A percentile compares a stretch with the other conserved stretches of the same genome.
Evolutionary conservation across 2,888 invertebrate species (phyloP).

Genomic region (Pyrocoelia pectoralis): DNA sequence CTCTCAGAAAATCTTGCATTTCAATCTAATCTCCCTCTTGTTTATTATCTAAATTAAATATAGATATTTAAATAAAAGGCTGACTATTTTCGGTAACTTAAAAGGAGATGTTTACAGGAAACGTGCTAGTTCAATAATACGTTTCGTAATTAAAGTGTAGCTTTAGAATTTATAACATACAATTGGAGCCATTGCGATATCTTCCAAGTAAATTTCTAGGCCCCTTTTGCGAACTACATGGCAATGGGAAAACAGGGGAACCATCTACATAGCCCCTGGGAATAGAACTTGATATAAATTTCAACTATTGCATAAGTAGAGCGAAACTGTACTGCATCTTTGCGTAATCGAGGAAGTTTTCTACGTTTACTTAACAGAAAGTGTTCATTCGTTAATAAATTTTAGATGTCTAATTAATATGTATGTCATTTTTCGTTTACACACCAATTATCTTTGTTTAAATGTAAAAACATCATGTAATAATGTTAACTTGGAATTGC

Average conservation of each 20-base stretch:
- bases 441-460: too few species aligned
- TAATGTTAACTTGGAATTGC: too few species aligned
- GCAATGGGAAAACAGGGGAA: conserved; percentile 32
- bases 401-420: background rate
- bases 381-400: background rate
- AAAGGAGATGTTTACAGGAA: conserved; percentile 18
- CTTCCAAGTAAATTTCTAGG: conserved; percentile 36
- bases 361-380: background rate
- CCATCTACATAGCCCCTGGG: conserved; percentile 34
- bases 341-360: conserved; percentile 24
- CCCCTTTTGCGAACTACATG: conserved; percentile 30
- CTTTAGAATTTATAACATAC: conserved; percentile 50
- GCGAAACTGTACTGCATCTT: conserved; percentile 26
- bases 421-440: background rate
- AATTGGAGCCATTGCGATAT: conserved; percentile 43
- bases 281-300: conserved; percentile 32
- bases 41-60: too few species aligned
- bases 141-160: conserved; percentile 52
- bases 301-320: conserved; percentile 31
- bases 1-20: too few species aligned
- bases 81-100: too few species aligned
- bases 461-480: too few species aligned
- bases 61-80: conserved; percentile 41
- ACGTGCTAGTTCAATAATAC: conserved; percentile 50
- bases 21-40: too few species aligned